Evolutionary conservation across 2,888 invertebrate genomes (phyloP).

Genomic region (Meloe dianella): DNA sequence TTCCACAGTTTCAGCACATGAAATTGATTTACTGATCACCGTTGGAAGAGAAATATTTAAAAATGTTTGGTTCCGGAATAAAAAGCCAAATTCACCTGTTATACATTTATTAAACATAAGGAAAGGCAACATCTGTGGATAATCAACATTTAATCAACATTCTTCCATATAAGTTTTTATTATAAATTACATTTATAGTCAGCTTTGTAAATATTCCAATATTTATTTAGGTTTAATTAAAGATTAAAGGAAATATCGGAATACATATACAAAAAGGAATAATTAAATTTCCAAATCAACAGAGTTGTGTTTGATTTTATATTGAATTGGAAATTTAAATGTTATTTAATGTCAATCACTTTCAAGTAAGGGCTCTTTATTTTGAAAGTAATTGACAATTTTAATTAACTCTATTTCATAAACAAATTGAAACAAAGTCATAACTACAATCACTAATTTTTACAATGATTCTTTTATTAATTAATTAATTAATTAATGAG

Average conservation of each 20-base stretch:
- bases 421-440: slow-evolving; percentile 6
- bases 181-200: slow-evolving; percentile 24
- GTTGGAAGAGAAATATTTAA: too few relatives aligned
- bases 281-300: background rate
- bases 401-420: background rate
- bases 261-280: background rate
- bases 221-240: slow-evolving; percentile 15
- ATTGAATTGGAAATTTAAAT: background rate
- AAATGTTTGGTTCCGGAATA: too few relatives aligned
- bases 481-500: slow-evolving; percentile 15
- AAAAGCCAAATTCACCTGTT: background rate
- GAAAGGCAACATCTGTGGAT: slow-evolving; percentile 41
- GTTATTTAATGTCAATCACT: slow-evolving; percentile 42
- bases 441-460: background rate
- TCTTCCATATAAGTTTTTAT: slow-evolving; percentile 23
- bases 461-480: background rate
- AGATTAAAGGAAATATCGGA: background rate
- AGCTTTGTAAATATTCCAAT: slow-evolving; percentile 10
- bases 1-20: too few relatives aligned
- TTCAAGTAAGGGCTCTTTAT: slow-evolving; percentile 53
- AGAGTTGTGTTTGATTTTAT: background rate
- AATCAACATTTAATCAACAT: slow-evolving; percentile 35
- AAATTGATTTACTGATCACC: too few relatives aligned
- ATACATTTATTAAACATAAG: slow-evolving; percentile 40
- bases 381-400: slow-evolving; percentile 50